Base-by-base conservation (phyloP, 2,888 invertebrate genomes). In the Noctua janthe region DNA sequence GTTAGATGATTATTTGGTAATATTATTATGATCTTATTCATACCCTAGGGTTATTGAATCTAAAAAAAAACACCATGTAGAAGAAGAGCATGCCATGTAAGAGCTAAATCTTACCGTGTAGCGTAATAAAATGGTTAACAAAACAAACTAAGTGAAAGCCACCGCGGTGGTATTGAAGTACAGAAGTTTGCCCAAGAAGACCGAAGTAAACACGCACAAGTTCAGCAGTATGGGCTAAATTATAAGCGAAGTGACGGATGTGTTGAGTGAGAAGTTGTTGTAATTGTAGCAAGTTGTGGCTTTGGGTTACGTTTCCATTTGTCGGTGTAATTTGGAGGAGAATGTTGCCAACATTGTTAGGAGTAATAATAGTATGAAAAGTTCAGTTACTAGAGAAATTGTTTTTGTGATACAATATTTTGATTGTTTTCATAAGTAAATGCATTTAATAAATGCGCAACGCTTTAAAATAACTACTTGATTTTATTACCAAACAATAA, bases 141-240 rank as follows among this genome's bases (percentile, higher is more conserved):
- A 90, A 93, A 91, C 91, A 92, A 92, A 91, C 89, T 87, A 89
- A 91, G 91, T 90, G 90, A 92, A 93, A 93, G 91, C 91, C 88
- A 89, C 86, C 86, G 84, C 84, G 69, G 79, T 80, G 82, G 87
- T 88, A 91, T 89, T 87, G 91, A 92, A 93, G 93, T 91, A 88
- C 89, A 82, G 81, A 93, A 94, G 91, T 94, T 94, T 89, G 77
- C 80, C 82, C 81, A 73, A 87, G 88, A 91, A 92, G 88, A 90
- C 92, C 91, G 90, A 90, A 87, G 84, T 84, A 88, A 91, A 92
- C 91, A 93, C 92, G 92, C 91, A 91, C 89, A 92, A 92, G 87
- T 92, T 91, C 82, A 84, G 47, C 59, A 67, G 74, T 88, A 49
- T 85, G 87, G 90, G 81, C 29, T 76, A 89, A 92, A 85, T 86